Evolutionary conservation across 2,888 invertebrate species (phyloP), one percentile per base, ranked within the genome.

Genomic region (Philhelius pedissequus): DNA sequence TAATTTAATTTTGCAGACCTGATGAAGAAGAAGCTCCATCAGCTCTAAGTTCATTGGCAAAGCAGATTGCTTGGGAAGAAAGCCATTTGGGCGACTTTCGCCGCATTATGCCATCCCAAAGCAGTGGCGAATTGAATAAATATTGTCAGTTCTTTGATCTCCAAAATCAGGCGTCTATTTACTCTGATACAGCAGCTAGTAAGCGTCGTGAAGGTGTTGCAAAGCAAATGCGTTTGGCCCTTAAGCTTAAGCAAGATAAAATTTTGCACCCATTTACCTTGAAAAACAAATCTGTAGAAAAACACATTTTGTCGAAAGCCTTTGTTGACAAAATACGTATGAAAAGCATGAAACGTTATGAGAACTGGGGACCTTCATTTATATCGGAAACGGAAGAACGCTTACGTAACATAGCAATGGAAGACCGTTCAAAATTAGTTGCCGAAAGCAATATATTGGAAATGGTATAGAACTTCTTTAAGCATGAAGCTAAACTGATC

Each of bases 161-260:
- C 88, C 96, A 96, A 92, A 96, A 94, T 52, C 94, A 94, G 66
- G 94, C 90, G 0, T 92, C 92, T 2, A 91, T 92, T 30, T 96
- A 95, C 90, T 95, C 95, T 58, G 94, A 94, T 86, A 97, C 96
- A 0, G 95, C 94, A 0, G 94, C 96, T 0, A 96, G 96, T 69
- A 94, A 95, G 80, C 96, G 96, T 0, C 93, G 96, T 56, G 96
- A 96, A 79, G 95, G 95, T 89, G 95, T 95, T 62, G 94, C 95
- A 0, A 93, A 94, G 43, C 92, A 94, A 20, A 94, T 96, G 87
- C 93, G 95, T 13, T 94, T 95, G 74, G 95, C 95, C 88, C 89
- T 88, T 81, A 90, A 81, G 89, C 91, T 78, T 90, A 93, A 89
- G 82, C 88, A 86, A 88, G 91, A 88, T 52, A 86, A 79, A 35